Percentiles rank a stretch among this genome's conserved stretches.
These are phyloP conservation scores for Drosophila setosimentum DNA, from an alignment of 2,888 invertebrate genomes.

Conservation along the genomic window DNA sequence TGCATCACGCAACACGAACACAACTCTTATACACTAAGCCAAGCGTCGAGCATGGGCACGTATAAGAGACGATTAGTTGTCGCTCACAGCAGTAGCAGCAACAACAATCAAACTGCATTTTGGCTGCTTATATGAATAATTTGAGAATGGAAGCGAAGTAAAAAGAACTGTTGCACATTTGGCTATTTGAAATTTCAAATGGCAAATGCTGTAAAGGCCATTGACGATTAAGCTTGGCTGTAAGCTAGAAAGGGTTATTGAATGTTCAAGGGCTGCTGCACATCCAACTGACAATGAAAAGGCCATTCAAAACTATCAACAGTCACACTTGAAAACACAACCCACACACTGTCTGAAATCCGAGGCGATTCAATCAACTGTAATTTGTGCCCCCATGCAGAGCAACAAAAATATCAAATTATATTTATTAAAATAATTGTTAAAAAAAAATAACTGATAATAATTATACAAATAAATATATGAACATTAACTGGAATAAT, in stretches of 20 bases:
- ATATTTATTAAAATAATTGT: slow-evolving; percentile 54
- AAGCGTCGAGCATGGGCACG: slow-evolving; percentile 1
- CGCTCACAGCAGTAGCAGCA: not conserved
- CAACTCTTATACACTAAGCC: slow-evolving; percentile 58
- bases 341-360: slow-evolving; percentile 7
- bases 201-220: slow-evolving; percentile 16
- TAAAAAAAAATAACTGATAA: slow-evolving; percentile 10
- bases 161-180: slow-evolving; percentile 24
- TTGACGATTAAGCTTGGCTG: slow-evolving; percentile 18
- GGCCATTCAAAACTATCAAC: slow-evolving; percentile 35
- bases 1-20: not conserved
- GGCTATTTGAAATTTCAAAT: slow-evolving; percentile 1
- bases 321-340: slow-evolving; percentile 12
- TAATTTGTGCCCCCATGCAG: slow-evolving; percentile 21
- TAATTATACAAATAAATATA: slow-evolving; percentile 9
- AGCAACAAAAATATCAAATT: slow-evolving; percentile 39
- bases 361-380: slow-evolving; percentile 44
- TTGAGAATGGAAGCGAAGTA: not conserved
- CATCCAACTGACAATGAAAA: slow-evolving; percentile 62
- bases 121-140: slow-evolving; percentile 12
- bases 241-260: slow-evolving; percentile 33
- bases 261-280: slow-evolving; percentile 55
- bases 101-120: not conserved
- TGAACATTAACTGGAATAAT: slow-evolving; percentile 23
- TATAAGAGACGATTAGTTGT: slow-evolving; percentile 51